Evolutionary conservation across 2,113 vertebrate species (phyloP).

Genomic region (Corythoichthys haematopterus): DNA sequence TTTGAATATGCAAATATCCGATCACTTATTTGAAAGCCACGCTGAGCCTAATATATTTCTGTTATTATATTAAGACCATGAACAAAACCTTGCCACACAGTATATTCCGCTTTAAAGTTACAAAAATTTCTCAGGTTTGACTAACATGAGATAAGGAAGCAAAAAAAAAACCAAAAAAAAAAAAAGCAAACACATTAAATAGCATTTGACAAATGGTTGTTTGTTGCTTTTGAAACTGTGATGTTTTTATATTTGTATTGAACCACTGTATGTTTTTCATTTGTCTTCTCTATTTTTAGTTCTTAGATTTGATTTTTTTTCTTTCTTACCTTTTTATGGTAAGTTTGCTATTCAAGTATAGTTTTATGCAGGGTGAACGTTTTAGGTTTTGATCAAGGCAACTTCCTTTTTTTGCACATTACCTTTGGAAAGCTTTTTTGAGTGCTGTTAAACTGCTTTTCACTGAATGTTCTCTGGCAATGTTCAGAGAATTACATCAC

Average conservation of each 20-base stretch:
- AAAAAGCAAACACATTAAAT: neutral
- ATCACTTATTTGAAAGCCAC: conserved; percentile 12
- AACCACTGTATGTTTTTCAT: neutral
- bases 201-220: neutral
- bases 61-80: neutral
- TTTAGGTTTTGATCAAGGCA: no score
- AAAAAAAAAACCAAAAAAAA: neutral
- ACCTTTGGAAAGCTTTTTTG: no score
- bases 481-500: no score
- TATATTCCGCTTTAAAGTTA: neutral
- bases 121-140: neutral
- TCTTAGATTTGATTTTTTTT: no score
- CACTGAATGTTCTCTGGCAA: no score
- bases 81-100: neutral
- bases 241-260: neutral
- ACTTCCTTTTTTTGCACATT: no score
- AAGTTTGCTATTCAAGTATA: no score
- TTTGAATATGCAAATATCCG: conserved; percentile 36
- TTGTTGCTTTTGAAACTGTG: neutral
- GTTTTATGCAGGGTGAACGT: no score
- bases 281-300: neutral
- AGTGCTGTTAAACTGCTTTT: no score
- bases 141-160: neutral
- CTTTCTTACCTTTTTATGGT: no score
- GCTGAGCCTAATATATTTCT: neutral